phyloP scores from a whole-genome alignment of 1,140 invertebrate species.

The Cherax destructor region DNA sequence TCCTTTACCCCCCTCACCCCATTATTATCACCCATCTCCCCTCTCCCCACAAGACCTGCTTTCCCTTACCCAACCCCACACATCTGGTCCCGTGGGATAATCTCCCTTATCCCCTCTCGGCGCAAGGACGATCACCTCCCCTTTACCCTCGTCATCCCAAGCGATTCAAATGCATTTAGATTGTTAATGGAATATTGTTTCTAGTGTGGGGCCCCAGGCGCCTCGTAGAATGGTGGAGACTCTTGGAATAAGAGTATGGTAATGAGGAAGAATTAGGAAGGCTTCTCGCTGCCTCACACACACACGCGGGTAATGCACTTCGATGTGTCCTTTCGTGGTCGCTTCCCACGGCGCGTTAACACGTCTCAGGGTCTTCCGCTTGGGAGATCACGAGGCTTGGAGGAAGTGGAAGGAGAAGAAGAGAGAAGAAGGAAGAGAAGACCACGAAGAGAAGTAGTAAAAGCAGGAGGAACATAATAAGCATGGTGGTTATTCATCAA shows the following conservation, averaged over 20 bases:
- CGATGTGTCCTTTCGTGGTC: too few relatives aligned
- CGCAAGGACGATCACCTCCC: not conserved
- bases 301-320: slow-evolving; percentile 18
- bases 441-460: too few relatives aligned
- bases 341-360: too few relatives aligned
- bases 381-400: too few relatives aligned
- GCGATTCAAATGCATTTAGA: slow-evolving; percentile 57
- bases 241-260: slow-evolving; percentile 22
- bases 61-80: not conserved
- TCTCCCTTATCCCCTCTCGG: not conserved
- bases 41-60: not conserved
- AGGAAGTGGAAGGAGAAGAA: too few relatives aligned
- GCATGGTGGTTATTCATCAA: too few relatives aligned
- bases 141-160: slow-evolving; percentile 1
- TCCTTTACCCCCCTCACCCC: not conserved
- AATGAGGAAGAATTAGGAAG: slow-evolving; percentile 19
- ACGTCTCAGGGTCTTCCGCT: too few relatives aligned
- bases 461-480: too few relatives aligned
- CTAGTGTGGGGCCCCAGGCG: slow-evolving; percentile 10
- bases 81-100: not conserved
- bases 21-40: not conserved
- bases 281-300: not conserved
- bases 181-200: slow-evolving; percentile 68
- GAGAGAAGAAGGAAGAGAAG: too few relatives aligned
- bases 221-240: not conserved